Base-by-base conservation (phyloP, 2,797 vertebrate species). In the Fistularia commersonii region DNA sequence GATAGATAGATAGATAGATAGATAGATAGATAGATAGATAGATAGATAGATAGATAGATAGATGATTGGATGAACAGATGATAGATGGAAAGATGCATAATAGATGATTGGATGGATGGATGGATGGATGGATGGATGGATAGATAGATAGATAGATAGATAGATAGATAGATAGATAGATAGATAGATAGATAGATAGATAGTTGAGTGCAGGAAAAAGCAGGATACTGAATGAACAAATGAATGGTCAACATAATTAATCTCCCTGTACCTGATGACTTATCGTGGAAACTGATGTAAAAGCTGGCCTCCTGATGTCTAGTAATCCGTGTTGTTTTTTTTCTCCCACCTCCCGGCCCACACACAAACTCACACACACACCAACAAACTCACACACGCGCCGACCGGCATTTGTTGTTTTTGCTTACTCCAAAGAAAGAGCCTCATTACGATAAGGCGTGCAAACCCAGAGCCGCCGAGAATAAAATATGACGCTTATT, bases 401-500 rank as follows among this genome's bases (percentile, higher is more conserved):
- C n/a, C n/a, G 23, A 37, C 4, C 45, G 43, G 35, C 31, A 45
- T 47, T 51, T 48, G 11, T 47, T 50, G 49, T 39, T 66, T 69
- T 31, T 41, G 51, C 47, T 64, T 54, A 69, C 62, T 41, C 51
- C 39, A 61, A 57, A 54, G 55, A 33, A 65, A 49, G 46, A 6
- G 10, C n/a, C 53, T 77, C 67, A 72, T 52, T 57, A 77, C 57
- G 53, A 32, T 23, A 41, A 56, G 53, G 69, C 59, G 58, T 54
- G 53, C 57, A 39, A 43, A 39, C 23, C 23, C 23, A 2, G 4
- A 23, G 23, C 23, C 23, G 23, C 23, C 23, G 23, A 23, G 23
- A 44, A 67, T 69, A 61, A 74, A 74, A 79, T 60, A 72, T 46
- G 64, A 69, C 54, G 44, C 54, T 61, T 72, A 67, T 74, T 74